These are phyloP conservation scores for Rhabdophis nuchalis DNA, from an alignment of 2,797 vertebrate genomes.

Conservation along the genomic window DNA sequence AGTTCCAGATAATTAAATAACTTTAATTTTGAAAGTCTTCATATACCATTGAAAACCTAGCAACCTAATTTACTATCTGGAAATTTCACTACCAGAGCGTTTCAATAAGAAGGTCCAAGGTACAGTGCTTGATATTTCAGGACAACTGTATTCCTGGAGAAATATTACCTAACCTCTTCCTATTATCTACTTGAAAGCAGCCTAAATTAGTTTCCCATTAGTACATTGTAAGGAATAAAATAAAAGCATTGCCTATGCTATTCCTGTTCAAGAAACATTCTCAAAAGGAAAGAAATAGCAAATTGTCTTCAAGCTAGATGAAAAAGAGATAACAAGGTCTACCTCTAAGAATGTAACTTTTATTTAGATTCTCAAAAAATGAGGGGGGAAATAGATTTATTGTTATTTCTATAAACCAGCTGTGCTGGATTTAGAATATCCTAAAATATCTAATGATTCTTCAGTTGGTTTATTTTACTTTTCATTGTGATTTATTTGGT, in stretches of 20 bases:
- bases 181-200: background rate
- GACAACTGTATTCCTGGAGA: background rate
- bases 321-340: background rate
- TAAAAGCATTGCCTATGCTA: background rate
- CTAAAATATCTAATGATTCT: background rate
- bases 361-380: background rate
- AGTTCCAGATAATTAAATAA: background rate
- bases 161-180: background rate
- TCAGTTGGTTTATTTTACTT: background rate
- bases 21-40: background rate
- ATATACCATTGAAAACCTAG: background rate
- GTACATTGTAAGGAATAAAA: background rate
- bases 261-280: background rate
- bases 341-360: background rate
- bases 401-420: background rate
- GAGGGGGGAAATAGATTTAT: background rate
- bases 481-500: background rate
- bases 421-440: background rate
- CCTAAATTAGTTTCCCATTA: background rate
- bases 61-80: background rate
- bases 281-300: background rate
- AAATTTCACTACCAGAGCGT: background rate
- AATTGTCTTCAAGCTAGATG: background rate
- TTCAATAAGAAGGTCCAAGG: background rate
- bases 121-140: background rate